Evolutionary conservation across 2,888 invertebrate species (phyloP).

Genomic region (Phasia obesa): DNA sequence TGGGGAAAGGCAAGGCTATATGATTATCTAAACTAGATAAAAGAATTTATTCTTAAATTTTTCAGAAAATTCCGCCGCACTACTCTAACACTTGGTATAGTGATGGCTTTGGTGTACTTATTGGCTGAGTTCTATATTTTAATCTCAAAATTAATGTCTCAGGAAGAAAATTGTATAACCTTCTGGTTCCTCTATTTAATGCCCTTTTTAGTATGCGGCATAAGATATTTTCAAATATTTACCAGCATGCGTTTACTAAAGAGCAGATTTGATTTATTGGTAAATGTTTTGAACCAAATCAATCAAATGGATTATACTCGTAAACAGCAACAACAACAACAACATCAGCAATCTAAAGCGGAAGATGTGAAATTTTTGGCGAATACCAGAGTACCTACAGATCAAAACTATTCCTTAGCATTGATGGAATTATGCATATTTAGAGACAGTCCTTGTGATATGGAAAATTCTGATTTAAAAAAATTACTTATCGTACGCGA

Average conservation of each 20-base stretch:
- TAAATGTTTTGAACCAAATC: conserved; percentile 73
- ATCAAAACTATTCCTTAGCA: too few relatives aligned
- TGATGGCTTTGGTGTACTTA: conserved; percentile 74
- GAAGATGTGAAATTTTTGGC: neutral
- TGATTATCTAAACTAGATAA: too few relatives aligned
- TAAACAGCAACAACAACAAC: too few relatives aligned
- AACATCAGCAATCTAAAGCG: neutral
- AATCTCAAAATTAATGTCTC: conserved; percentile 69
- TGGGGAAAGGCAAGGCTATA: too few relatives aligned
- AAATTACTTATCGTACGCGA: conserved; percentile 76
- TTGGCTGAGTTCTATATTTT: conserved; percentile 74
- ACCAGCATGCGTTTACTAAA: conserved; percentile 75
- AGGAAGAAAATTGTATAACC: conserved; percentile 66
- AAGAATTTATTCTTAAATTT: neutral
- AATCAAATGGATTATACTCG: conserved; percentile 31
- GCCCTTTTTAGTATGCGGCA: conserved; percentile 76
- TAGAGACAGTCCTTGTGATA: conserved; percentile 43
- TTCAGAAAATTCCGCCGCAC: conserved; percentile 70
- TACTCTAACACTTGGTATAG: conserved; percentile 61
- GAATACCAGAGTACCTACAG: too few relatives aligned
- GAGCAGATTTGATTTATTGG: conserved; percentile 76
- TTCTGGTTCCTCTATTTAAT: conserved; percentile 78
- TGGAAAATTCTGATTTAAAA: conserved; percentile 72
- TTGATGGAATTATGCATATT: conserved; percentile 26
- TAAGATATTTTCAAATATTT: conserved; percentile 80